phyloP scores from a whole-genome alignment of 2,113 vertebrate species.

The Corvus cornix region DNA sequence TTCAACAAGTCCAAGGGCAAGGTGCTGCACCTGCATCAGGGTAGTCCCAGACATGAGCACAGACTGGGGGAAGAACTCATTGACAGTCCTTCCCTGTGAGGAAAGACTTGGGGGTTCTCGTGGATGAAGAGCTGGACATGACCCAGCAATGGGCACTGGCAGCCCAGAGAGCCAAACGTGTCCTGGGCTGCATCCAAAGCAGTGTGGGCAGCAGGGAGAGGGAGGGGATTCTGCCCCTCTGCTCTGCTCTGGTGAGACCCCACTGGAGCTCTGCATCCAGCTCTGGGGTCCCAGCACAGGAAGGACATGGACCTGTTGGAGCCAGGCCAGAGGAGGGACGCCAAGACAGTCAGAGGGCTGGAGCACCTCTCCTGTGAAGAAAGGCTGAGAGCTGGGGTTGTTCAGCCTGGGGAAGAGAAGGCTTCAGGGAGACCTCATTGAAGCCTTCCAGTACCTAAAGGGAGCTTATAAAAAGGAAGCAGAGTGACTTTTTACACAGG shows the following conservation, averaged over 20 bases:
- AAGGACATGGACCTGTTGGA: neutral
- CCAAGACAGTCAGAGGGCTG: neutral
- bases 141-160: rapidly evolving
- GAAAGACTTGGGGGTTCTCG: rapidly evolving
- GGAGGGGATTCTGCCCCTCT: neutral
- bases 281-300: neutral
- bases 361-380: neutral
- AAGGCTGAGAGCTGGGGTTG: neutral
- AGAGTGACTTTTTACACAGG: neutral
- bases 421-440: neutral
- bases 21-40: neutral
- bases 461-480: neutral
- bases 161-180: neutral
- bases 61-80: neutral
- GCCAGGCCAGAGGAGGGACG: neutral
- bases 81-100: neutral
- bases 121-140: neutral
- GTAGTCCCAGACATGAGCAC: neutral
- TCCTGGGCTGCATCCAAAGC: neutral
- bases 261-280: neutral
- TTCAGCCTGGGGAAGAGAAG: neutral
- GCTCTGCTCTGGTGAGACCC: neutral
- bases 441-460: neutral
- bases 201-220: rapidly evolving
- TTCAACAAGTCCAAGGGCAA: neutral